Percentiles rank a stretch among this genome's conserved stretches.
phyloP scores from a whole-genome alignment of 2,888 invertebrate genomes.

The Dasysyrphus tricinctus region DNA sequence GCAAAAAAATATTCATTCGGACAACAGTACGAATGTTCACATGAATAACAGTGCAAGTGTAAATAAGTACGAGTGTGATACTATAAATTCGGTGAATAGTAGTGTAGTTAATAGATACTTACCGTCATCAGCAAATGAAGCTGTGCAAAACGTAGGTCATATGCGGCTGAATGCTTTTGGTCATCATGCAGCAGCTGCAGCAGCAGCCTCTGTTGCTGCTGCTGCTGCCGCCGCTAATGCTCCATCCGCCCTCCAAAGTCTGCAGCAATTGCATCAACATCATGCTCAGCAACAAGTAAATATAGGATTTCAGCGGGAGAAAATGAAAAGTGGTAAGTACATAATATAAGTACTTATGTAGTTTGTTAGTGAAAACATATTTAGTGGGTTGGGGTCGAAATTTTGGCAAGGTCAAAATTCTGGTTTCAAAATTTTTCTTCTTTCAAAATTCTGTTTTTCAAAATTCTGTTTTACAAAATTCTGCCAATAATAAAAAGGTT shows the following conservation, averaged over 20 bases:
- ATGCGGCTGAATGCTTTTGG: constrained; percentile 76
- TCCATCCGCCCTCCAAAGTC: constrained; percentile 82
- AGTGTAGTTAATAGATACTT: constrained; percentile 76
- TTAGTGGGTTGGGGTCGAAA: too few relatives aligned
- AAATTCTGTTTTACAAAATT: too few relatives aligned
- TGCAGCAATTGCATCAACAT: constrained; percentile 83
- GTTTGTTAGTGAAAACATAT: too few relatives aligned
- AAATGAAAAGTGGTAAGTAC: constrained; percentile 81
- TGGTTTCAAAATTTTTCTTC: too few relatives aligned
- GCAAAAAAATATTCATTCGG: constrained; percentile 30
- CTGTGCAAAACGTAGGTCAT: constrained; percentile 62
- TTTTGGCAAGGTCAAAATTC: too few relatives aligned
- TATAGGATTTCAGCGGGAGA: constrained; percentile 81
- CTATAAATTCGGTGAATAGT: constrained; percentile 75
- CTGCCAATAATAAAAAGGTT: too few relatives aligned
- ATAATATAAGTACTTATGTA: too few relatives aligned
- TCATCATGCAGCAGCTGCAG: constrained; percentile 79
- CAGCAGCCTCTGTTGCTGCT: constrained; percentile 78
- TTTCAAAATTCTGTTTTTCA: too few relatives aligned
- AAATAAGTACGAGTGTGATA: constrained; percentile 83
- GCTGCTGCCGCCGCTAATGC: constrained; percentile 78
- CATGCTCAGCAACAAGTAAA: constrained; percentile 81
- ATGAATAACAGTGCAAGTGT: constrained; percentile 74
- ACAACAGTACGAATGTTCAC: constrained; percentile 17
- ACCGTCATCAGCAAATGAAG: constrained; percentile 72